Conservation (phyloP, 2,113 vertebrate species). For the Thomomys bottae region DNA sequence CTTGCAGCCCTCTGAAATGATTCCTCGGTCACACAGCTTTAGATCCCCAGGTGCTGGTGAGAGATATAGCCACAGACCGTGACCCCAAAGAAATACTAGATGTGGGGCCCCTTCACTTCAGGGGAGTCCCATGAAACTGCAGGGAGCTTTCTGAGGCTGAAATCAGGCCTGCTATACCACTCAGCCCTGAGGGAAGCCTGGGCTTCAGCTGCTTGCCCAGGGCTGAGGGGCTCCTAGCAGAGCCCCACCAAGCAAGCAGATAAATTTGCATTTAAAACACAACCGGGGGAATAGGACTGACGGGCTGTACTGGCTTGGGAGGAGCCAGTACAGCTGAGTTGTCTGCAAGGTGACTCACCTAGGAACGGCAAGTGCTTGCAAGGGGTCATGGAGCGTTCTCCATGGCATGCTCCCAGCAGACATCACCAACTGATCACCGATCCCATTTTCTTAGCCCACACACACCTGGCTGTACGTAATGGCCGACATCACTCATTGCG, state of each 20-base stretch:
- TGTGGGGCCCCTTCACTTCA: no score
- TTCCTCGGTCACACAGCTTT: not conserved
- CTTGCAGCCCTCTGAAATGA: not conserved
- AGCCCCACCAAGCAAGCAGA: not conserved
- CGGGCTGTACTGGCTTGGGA: not conserved
- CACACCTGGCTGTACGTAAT: not conserved
- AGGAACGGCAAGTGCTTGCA: no score
- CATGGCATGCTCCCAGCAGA: not conserved
- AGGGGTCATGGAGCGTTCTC: rapidly evolving
- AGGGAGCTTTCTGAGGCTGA: not conserved
- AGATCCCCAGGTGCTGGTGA: not conserved
- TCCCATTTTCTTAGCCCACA: not conserved
- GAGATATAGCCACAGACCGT: not conserved
- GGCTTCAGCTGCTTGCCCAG: not conserved
- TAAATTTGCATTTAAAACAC: not conserved
- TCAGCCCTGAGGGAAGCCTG: not conserved
- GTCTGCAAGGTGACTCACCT: not conserved
- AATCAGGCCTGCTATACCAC: no score
- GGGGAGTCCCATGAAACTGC: no score
- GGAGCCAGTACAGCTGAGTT: not conserved
- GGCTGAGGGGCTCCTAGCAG: not conserved
- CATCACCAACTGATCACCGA: not conserved
- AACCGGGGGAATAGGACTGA: not conserved
- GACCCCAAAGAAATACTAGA: not conserved
- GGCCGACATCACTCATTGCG: not conserved